Conservation (phyloP, 2,797 vertebrate species). For the Glyptemys insculpta region DNA sequence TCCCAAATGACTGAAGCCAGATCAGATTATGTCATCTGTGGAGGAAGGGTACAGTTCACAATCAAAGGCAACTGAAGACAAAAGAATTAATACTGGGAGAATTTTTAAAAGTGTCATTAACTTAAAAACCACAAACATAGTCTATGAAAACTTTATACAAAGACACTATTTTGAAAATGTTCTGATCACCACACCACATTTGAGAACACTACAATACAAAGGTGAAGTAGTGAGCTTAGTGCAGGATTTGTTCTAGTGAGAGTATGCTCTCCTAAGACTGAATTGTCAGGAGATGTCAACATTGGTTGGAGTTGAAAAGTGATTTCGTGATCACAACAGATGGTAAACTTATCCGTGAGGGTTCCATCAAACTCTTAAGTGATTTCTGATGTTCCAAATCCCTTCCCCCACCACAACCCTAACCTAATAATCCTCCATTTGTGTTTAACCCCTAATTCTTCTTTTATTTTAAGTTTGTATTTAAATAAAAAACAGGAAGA, state of each 20-base stretch:
- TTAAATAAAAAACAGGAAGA: constrained; percentile 68
- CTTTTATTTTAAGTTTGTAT: constrained; percentile 56
- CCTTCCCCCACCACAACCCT: background rate
- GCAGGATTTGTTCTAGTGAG: constrained; percentile 1
- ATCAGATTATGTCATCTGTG: constrained; percentile 58
- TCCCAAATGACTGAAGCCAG: constrained; percentile 50
- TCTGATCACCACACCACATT: background rate
- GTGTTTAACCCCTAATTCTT: background rate
- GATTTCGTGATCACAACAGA: background rate
- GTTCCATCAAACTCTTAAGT: background rate
- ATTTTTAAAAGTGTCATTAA: background rate
- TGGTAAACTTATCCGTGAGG: background rate
- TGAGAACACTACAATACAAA: constrained; percentile 22
- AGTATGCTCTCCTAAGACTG: background rate
- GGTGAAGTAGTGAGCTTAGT: background rate
- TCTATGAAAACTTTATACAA: background rate
- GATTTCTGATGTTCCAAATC: background rate
- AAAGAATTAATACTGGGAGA: constrained; percentile 8
- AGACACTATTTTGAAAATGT: background rate
- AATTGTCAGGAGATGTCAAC: background rate
- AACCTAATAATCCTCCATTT: background rate
- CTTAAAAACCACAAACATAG: background rate
- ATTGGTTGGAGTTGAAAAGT: background rate
- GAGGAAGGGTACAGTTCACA: constrained; percentile 15
- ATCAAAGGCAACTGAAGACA: constrained; percentile 46